Evolutionary conservation across 2,888 invertebrate genomes (phyloP).

Genomic region (Cheilosia urbana): DNA sequence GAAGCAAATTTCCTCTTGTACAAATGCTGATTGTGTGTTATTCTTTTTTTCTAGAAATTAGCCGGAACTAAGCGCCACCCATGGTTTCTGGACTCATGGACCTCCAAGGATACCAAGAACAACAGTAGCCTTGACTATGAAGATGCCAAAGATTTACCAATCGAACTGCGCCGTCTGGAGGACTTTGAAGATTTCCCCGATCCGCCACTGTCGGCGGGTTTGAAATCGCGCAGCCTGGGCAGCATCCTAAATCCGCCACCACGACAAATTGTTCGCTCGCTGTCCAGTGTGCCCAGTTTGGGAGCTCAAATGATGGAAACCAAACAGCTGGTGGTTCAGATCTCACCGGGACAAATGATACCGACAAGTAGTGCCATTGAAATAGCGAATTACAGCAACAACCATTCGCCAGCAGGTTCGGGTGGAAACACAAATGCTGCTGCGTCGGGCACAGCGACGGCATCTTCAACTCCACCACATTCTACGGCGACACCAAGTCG

Average conservation of each 20-base stretch:
- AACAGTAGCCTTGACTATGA: conserved; percentile 87
- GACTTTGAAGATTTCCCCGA: conserved; percentile 86
- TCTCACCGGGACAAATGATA: conserved; percentile 66
- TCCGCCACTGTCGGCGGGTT: conserved; percentile 86
- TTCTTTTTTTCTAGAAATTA: conserved; percentile 86
- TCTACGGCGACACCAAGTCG: conserved; percentile 81
- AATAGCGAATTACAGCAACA: conserved; percentile 78
- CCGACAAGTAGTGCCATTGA: conserved; percentile 57
- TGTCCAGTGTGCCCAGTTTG: conserved; percentile 90
- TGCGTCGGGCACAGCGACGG: conserved; percentile 49
- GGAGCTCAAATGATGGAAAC: conserved; percentile 79
- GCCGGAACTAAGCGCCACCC: conserved; percentile 89
- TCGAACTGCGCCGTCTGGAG: conserved; percentile 93
- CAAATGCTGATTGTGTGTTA: neutral
- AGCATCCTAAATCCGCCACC: conserved; percentile 92
- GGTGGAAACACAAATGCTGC: conserved; percentile 59
- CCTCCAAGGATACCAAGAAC: conserved; percentile 85
- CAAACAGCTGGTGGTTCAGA: conserved; percentile 66
- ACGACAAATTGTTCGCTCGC: conserved; percentile 89
- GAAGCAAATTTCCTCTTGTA: neutral
- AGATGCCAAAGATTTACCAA: conserved; percentile 91
- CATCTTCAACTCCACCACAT: conserved; percentile 77
- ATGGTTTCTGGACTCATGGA: conserved; percentile 94
- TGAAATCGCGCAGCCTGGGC: conserved; percentile 93
- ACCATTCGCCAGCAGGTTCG: conserved; percentile 78